Percentiles rank a stretch among this genome's conserved stretches.
Conservation (phyloP, 2,113 vertebrate genomes). For the Oxyruncus cristatus region DNA sequence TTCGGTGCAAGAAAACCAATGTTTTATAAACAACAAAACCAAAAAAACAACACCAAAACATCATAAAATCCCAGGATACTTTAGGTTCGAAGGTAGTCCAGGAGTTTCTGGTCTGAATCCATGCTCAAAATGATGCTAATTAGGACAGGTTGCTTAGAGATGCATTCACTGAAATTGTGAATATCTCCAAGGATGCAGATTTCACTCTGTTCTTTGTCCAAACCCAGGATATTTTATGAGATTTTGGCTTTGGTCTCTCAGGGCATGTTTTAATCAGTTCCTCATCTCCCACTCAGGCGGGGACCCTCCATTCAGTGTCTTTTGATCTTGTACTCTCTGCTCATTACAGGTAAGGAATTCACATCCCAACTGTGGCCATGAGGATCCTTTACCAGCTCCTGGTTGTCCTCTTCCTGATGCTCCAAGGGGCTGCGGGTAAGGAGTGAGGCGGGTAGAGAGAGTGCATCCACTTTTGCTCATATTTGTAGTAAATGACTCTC, state of each 20-base stretch:
- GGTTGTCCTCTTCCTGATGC: not conserved
- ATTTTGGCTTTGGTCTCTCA: not conserved
- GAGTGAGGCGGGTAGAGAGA: not conserved
- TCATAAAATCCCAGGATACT: not conserved
- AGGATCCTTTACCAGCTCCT: constrained; percentile 16
- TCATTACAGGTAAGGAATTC: not conserved
- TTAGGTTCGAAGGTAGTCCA: not conserved
- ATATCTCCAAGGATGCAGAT: not conserved
- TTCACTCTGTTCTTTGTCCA: not conserved
- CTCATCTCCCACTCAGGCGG: not conserved
- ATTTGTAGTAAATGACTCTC: not conserved
- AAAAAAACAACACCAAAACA: not conserved
- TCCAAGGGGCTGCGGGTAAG: constrained; percentile 17
- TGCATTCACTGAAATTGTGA: not conserved
- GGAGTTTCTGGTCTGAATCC: not conserved
- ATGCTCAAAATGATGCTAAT: accelerated
- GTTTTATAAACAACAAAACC: not conserved
- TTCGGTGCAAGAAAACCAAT: not conserved
- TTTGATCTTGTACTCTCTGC: not conserved
- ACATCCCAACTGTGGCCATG: not conserved
- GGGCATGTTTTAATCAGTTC: not conserved
- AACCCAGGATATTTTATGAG: not conserved
- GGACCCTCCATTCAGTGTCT: not conserved
- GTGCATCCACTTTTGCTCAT: not conserved
- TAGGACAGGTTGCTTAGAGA: not conserved